phyloP scores from a whole-genome alignment of 2,113 vertebrate species.

The Chionis minor region DNA sequence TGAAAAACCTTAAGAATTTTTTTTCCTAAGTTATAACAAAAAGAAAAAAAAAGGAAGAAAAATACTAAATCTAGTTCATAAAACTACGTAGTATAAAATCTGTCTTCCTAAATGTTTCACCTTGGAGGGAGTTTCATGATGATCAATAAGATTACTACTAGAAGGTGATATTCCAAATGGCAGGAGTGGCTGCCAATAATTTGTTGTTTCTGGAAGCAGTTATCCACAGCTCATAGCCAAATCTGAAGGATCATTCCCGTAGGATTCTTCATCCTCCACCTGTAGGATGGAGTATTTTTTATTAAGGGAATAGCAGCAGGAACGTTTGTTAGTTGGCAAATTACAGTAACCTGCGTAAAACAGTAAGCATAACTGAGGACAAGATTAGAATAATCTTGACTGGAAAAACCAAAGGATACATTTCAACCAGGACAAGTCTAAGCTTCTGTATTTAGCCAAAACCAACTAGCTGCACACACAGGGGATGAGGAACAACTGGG shows the following conservation, averaged over 20 bases:
- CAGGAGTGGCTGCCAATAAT: not conserved
- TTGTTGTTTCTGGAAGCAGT: not conserved
- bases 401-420: not conserved
- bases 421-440: not conserved
- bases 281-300: not conserved
- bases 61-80: not conserved
- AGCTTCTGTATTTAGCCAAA: not conserved
- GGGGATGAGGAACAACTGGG: not conserved
- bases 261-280: not conserved
- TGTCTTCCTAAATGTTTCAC: not conserved
- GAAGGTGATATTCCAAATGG: not conserved
- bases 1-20: not conserved
- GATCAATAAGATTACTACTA: not conserved
- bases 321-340: not conserved
- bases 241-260: not conserved
- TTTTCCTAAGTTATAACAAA: not conserved
- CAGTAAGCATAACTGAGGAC: not conserved
- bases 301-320: not conserved
- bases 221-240: not conserved
- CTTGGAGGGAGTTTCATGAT: not conserved
- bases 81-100: not conserved
- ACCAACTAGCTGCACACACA: not conserved
- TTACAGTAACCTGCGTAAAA: not conserved
- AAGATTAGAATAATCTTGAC: not conserved
- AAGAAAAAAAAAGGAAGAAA: not conserved